Percentiles rank a stretch among this genome's conserved stretches.
These are phyloP conservation scores for Salvator merianae DNA, from an alignment of 2,113 vertebrate species.

Conservation along the genomic window DNA sequence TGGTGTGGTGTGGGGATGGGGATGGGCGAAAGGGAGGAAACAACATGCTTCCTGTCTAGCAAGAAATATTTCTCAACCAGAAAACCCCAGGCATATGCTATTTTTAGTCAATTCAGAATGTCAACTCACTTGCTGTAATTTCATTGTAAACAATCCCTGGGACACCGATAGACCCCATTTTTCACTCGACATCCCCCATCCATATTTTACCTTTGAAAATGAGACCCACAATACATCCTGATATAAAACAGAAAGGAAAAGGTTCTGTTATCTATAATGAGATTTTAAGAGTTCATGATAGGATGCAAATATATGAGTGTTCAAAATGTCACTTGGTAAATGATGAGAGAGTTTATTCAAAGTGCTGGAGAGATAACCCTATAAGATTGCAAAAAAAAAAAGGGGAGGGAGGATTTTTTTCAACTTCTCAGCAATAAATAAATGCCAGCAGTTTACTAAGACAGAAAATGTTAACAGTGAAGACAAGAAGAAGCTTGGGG, in stretches of 20 bases:
- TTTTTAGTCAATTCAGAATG: conserved; percentile 16
- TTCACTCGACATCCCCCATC: neutral
- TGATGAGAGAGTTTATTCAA: neutral
- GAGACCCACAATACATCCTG: neutral
- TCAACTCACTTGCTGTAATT: neutral
- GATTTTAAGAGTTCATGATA: neutral
- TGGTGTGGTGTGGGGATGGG: too few relatives aligned
- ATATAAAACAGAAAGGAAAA: conserved; percentile 5
- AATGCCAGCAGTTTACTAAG: neutral
- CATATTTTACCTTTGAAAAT: neutral
- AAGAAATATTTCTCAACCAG: conserved; percentile 30
- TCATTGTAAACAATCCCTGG: neutral
- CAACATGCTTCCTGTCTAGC: neutral
- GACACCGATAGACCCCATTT: neutral
- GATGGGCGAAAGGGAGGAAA: conserved; percentile 2
- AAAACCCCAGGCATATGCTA: neutral
- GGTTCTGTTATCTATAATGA: neutral
- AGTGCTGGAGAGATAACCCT: neutral
- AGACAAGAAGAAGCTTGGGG: neutral
- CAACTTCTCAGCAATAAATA: neutral
- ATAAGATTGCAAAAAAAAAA: neutral
- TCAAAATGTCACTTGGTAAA: neutral
- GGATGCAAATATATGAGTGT: neutral
- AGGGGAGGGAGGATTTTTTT: neutral
- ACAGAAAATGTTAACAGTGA: neutral